Conservation (phyloP, 2,113 vertebrate species). For the Psammodynastes pulverulentus region DNA sequence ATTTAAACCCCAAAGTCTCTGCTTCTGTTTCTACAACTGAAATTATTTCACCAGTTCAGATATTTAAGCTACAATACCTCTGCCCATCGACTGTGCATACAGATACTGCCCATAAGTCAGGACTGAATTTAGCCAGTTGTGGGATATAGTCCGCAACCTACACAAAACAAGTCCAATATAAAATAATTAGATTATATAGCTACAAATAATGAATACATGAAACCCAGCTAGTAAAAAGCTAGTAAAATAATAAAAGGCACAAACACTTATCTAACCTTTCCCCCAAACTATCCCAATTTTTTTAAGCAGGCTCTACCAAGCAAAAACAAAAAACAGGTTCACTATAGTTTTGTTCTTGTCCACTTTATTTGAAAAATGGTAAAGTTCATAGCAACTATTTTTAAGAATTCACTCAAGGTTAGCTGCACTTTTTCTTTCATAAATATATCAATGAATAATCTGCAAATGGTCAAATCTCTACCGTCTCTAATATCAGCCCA, state of each 20-base stretch:
- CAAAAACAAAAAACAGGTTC: background rate
- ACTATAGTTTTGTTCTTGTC: background rate
- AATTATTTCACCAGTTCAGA: background rate
- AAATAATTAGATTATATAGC: background rate
- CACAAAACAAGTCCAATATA: background rate
- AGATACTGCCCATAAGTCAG: constrained; percentile 93
- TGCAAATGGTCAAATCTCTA: background rate
- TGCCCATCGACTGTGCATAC: constrained; percentile 98
- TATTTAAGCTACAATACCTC: constrained; percentile 73
- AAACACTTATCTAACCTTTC: background rate
- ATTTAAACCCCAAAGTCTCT: background rate
- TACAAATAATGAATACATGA: background rate
- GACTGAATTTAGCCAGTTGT: constrained; percentile 96
- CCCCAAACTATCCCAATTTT: background rate
- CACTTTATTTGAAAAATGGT: background rate
- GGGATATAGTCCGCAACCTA: constrained; percentile 99
- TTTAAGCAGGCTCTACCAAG: background rate
- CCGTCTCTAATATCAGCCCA: background rate
- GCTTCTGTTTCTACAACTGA: background rate
- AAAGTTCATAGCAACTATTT: background rate
- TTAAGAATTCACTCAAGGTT: background rate
- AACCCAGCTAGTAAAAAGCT: background rate
- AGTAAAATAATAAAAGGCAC: background rate
- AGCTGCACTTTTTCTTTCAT: background rate
- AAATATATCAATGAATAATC: background rate